phyloP scores from a whole-genome alignment of 2,888 invertebrate genomes.

The Thumatha senex region DNA sequence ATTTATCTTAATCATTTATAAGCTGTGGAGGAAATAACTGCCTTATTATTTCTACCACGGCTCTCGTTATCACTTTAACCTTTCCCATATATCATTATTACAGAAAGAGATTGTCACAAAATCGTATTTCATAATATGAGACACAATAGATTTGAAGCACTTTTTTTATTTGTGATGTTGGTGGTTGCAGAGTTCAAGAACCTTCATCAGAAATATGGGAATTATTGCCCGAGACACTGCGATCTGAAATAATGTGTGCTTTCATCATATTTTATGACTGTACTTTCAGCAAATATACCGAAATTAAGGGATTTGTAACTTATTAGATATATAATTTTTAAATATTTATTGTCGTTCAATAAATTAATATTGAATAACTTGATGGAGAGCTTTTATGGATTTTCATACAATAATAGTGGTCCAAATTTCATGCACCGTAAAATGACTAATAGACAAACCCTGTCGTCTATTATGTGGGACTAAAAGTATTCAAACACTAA shows the following conservation, averaged over 20 bases:
- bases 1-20: conserved; percentile 1
- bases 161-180: conserved; percentile 4
- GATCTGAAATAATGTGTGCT: conserved; percentile 3
- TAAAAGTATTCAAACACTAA: no score
- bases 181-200: conserved; percentile 14
- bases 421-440: no score
- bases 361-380: not conserved
- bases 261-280: not conserved
- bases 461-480: no score
- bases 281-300: not conserved
- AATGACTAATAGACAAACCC: no score
- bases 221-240: conserved; percentile 4
- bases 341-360: not conserved
- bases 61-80: conserved; percentile 34
- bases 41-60: conserved; percentile 23
- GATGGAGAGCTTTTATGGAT: no score
- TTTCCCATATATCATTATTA: conserved; percentile 27
- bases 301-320: no score
- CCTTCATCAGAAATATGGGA: conserved; percentile 3
- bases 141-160: conserved; percentile 15
- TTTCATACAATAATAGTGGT: no score
- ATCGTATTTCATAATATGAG: no score
- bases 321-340: not conserved
- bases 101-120: conserved; percentile 19
- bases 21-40: conserved; percentile 2